Base-by-base conservation (phyloP, 1,140 invertebrate genomes). In the Helicoverpa armigera region DNA sequence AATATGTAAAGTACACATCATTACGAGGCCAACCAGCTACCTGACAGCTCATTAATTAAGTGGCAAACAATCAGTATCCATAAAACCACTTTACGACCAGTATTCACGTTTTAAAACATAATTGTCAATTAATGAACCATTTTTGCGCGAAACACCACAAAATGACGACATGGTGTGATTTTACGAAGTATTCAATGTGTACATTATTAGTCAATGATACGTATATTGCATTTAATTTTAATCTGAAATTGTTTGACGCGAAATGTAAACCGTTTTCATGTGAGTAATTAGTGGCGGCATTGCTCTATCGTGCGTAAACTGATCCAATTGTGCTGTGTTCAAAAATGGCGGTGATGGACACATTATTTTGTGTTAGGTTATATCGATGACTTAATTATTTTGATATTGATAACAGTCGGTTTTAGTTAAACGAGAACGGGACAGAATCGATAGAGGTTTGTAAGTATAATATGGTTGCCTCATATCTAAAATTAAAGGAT, bases 221-320 rank as follows among this genome's bases (percentile, higher is more conserved):
- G 35, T 18, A 23, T 23, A 70, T 61, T 23, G 12, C 73, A 75
- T 4, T 75, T 50, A 60, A 75, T 61, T 50, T 61, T 11, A 2
- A 10, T 13, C n/a, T 10, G 0, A 61, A 23, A 48, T 18, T 61
- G 61, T 58, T 73, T 50, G 43, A 60, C 23, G 16, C 23, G 16
- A 61, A 48, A 50, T 50, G n/a, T 75, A 50, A 61, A 48, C 16
- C 16, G 31, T 75, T 72, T 72, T 75, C 56, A 75, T 61, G 23
- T 60, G 72, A n/a, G 72, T n/a, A 74, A 74, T 60, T 74, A 60
- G n/a, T 3, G 23, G 9, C 3, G 18, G 18, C 9, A 74, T 18
- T 74, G 54, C 11, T 74, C 11, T 14, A 74, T 48, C 56, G 29
- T 43, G 73, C 18, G 35, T 75, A 13, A 75, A 61, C n/a, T 16